Evolutionary conservation across 2,888 invertebrate species (phyloP).

Genomic region (Agonopterix alstromeriana): DNA sequence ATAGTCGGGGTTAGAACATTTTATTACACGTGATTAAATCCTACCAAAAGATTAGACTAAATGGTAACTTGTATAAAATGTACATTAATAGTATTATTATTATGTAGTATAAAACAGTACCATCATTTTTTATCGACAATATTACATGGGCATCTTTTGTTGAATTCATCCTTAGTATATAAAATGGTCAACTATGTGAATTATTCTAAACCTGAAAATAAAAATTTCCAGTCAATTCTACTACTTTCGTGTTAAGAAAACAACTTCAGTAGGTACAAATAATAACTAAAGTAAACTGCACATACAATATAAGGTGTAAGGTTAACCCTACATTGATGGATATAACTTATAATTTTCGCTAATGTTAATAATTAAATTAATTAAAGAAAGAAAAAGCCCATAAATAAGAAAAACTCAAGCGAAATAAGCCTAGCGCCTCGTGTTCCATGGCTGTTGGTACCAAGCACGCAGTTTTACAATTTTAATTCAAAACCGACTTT

Average conservation of each 20-base stretch:
- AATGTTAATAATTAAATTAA: too few species aligned
- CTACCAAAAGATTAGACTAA: constrained; percentile 70
- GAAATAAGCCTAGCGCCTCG: too few species aligned
- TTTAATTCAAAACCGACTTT: too few species aligned
- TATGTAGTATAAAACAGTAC: constrained; percentile 68
- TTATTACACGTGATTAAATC: constrained; percentile 62
- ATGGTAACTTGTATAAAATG: constrained; percentile 76
- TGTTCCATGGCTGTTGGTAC: too few species aligned
- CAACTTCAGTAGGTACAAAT: too few species aligned
- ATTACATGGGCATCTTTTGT: constrained; percentile 53
- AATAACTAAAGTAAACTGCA: too few species aligned
- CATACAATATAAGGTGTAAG: too few species aligned
- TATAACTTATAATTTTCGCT: too few species aligned
- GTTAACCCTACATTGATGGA: too few species aligned
- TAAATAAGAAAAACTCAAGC: too few species aligned
- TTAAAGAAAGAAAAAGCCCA: too few species aligned
- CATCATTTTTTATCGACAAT: constrained; percentile 39
- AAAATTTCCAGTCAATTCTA: constrained; percentile 40
- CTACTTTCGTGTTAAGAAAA: background rate
- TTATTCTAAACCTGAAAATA: constrained; percentile 63
- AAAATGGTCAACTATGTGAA: constrained; percentile 57
- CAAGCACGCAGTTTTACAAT: too few species aligned
- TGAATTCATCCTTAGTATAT: constrained; percentile 54
- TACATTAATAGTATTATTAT: constrained; percentile 49
- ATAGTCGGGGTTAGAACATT: constrained; percentile 65